Evolutionary conservation across 2,888 invertebrate species (phyloP), one percentile per base, ranked within the genome.

Genomic region (Hololepta plana): DNA sequence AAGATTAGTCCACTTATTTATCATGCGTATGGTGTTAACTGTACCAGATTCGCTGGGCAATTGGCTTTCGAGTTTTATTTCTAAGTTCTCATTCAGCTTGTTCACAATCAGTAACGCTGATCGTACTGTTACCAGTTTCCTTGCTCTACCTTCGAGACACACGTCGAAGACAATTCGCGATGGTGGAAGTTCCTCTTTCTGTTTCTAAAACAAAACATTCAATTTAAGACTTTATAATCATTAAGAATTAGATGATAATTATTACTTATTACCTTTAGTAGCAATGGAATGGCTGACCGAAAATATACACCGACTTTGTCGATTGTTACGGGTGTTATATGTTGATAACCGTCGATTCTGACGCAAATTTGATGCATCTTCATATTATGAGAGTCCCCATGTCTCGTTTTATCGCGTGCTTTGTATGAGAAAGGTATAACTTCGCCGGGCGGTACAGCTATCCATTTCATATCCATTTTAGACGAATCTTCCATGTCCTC

Each of bases 261-360:
- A 7, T 22, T n/a, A 38, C 43, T 38, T 39, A 50, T 49, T 27
- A 45, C 40, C 33, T 39, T 38, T 32, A 49, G 44, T 23, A 47
- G 37, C 32, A 58, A 55, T 5, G 59, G 52, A 15, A 46, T 52
- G 0, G 72, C 68, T 34, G 71, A 67, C n/a, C 85, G 58, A 49
- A 95, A 96, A 59, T 80, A 96, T 21, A 82, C 71, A 2, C 96
- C 96, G 12, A 95, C 93, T 51, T 84, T 76, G 55, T 98, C 96
- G 1, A 98, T 84, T 5, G 90, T 84, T 9, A 98, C 80, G 1
- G 95, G 88, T 38, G 76, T 72, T 26, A 87, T 70, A 38, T 68
- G 60, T 35, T 74, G 67, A 90, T 93, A 96, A 26, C 88, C 90
- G 38, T 87, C 81, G 12, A 96, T 76, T 27, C 79, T 67, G 19